Conservation (phyloP, 2,113 vertebrate genomes). For the Athene cunicularia region DNA sequence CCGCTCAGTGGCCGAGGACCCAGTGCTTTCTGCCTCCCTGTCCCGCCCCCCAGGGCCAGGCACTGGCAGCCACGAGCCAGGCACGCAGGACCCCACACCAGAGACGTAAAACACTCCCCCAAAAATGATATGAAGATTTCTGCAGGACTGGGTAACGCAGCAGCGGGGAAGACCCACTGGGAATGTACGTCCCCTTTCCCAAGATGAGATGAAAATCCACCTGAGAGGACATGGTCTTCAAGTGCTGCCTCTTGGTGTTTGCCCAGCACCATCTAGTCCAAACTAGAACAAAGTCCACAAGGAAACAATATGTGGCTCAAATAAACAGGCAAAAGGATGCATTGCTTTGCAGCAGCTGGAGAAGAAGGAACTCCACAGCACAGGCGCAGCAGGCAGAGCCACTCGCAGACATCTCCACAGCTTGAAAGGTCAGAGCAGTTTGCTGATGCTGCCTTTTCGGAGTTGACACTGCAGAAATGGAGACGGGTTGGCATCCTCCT, state of each 20-base stretch:
- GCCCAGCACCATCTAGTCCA: neutral
- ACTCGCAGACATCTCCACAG: fast-evolving
- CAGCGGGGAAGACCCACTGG: neutral
- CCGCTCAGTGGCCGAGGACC: neutral
- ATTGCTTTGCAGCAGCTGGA: neutral
- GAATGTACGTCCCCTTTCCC: neutral
- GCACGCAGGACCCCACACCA: neutral
- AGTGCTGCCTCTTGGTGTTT: neutral
- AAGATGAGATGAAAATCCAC: neutral
- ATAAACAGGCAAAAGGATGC: neutral
- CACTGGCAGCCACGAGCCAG: neutral
- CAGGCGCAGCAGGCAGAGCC: fast-evolving
- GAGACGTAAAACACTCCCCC: neutral
- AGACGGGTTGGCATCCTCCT: neutral
- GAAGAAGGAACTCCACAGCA: neutral
- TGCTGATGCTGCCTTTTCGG: neutral
- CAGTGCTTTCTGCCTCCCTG: neutral
- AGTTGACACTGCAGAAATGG: neutral
- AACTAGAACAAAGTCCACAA: neutral
- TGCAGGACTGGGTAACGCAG: neutral
- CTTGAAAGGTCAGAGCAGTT: neutral
- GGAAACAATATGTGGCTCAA: neutral
- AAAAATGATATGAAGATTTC: neutral
- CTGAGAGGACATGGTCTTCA: neutral
- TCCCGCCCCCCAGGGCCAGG: neutral